A percentile compares a stretch with the other conserved stretches of the same genome.
phyloP scores from a whole-genome alignment of 2,888 invertebrate genomes.

The Chrysolina americana region DNA sequence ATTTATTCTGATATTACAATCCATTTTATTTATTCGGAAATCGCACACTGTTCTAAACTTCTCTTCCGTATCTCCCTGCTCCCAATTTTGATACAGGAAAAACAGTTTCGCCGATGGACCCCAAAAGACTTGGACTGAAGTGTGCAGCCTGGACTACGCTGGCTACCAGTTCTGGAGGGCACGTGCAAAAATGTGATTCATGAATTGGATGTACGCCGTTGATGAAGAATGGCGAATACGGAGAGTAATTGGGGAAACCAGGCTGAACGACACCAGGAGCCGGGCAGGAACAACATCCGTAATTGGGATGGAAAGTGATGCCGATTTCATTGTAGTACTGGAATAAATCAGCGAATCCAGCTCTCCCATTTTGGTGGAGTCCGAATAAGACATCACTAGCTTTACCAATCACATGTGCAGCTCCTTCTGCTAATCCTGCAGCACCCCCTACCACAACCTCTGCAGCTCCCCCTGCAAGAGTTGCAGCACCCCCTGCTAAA shows the following conservation, averaged over 20 bases:
- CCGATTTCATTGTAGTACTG: neutral
- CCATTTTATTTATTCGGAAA: too few relatives aligned
- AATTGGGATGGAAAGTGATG: neutral
- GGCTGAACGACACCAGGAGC: neutral
- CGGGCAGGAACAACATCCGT: slow-evolving; percentile 3
- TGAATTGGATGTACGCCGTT: neutral
- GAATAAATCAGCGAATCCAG: neutral
- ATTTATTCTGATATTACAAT: too few relatives aligned
- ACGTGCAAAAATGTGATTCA: neutral
- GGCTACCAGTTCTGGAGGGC: slow-evolving; percentile 3
- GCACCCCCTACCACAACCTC: too few relatives aligned
- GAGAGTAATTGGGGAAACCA: neutral
- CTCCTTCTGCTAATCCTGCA: neutral
- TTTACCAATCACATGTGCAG: neutral
- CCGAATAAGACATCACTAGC: neutral
- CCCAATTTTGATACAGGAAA: too few relatives aligned
- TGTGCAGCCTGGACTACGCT: neutral
- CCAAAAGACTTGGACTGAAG: neutral
- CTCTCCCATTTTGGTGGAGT: neutral
- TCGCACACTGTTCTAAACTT: too few relatives aligned
- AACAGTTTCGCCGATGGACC: neutral
- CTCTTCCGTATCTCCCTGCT: too few relatives aligned
- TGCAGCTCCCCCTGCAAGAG: neutral
- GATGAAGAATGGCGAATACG: neutral
- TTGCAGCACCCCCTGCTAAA: neutral